These are phyloP conservation scores for Rhabdophis nuchalis DNA, from an alignment of 2,797 vertebrate genomes.

Conservation along the genomic window DNA sequence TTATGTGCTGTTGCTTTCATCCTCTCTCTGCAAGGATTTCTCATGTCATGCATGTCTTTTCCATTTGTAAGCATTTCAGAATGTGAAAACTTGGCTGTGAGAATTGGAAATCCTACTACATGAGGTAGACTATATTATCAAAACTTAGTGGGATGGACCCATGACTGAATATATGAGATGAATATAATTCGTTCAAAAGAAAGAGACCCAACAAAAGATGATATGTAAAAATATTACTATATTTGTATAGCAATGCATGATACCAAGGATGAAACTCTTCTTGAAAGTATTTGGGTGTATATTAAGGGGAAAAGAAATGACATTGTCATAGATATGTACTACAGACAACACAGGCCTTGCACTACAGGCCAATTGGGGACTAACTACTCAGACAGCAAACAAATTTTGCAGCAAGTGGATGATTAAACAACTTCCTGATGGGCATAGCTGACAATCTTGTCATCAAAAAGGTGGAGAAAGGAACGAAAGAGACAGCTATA, in stretches of 20 bases:
- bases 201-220: not conserved
- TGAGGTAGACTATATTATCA: not conserved
- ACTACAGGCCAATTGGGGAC: not conserved
- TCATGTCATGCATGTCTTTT: not conserved
- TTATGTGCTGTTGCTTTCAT: not conserved
- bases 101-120: not conserved
- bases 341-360: not conserved
- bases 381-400: not conserved
- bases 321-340: not conserved
- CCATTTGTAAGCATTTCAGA: not conserved
- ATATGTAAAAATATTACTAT: not conserved
- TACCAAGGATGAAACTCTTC: not conserved
- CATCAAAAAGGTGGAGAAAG: not conserved
- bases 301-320: not conserved
- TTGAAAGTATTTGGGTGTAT: not conserved
- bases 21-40: not conserved
- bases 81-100: not conserved
- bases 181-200: not conserved
- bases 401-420: not conserved
- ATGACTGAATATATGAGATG: not conserved
- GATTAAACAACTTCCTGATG: not conserved
- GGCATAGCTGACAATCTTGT: not conserved
- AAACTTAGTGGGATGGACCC: not conserved
- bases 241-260: not conserved
- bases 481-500: not conserved